These are phyloP conservation scores for Limnephilus lunatus DNA, from an alignment of 2,888 invertebrate species.

Conservation along the genomic window DNA sequence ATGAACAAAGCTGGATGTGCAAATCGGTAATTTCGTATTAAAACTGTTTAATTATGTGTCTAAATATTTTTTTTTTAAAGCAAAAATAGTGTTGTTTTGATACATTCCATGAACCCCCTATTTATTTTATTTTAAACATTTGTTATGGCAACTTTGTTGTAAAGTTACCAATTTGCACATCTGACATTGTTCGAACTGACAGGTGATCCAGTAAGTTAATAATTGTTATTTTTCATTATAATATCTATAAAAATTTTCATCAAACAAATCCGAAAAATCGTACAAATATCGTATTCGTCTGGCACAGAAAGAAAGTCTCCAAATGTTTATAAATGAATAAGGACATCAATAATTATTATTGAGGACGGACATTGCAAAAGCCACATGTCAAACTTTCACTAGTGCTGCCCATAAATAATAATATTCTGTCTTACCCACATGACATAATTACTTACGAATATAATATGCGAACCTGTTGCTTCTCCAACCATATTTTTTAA, in stretches of 20 bases:
- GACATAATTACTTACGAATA: constrained; percentile 2
- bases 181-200: not conserved
- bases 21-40: not conserved
- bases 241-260: not conserved
- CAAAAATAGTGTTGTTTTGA: not conserved
- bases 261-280: not conserved
- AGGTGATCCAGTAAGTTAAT: not conserved
- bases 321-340: not conserved
- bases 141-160: not conserved
- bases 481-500: not conserved
- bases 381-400: not conserved
- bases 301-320: not conserved
- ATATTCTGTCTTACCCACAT: not conserved
- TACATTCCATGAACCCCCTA: not conserved
- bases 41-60: too few relatives aligned
- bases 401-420: constrained; percentile 2
- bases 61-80: not conserved
- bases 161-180: not conserved
- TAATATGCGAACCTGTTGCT: not conserved
- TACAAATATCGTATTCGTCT: not conserved
- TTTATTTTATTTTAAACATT: not conserved
- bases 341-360: not conserved
- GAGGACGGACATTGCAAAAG: not conserved
- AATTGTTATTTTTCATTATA: not conserved
- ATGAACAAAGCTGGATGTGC: not conserved